phyloP scores from a whole-genome alignment of 1,140 invertebrate genomes.

The Drosophila obscura region DNA sequence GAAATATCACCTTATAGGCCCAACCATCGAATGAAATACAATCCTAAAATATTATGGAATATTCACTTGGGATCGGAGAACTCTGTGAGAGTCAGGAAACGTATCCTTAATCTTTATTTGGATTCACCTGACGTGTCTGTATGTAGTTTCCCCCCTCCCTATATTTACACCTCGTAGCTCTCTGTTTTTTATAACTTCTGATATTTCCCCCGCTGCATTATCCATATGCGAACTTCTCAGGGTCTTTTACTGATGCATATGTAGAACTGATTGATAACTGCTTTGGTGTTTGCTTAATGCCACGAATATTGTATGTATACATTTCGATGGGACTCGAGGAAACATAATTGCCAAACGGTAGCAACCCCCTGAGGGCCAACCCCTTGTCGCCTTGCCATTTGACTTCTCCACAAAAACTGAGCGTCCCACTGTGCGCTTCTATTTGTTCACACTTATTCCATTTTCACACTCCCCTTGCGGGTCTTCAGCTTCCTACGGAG shows the following conservation, averaged over 20 bases:
- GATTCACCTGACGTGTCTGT: no score
- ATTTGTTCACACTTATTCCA: constrained; percentile 81
- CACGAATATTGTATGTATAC: constrained; percentile 8
- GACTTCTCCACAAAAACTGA: constrained; percentile 58
- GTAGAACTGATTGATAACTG: constrained; percentile 44
- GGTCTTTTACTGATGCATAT: constrained; percentile 7
- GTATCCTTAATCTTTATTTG: no score
- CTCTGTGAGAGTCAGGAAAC: no score
- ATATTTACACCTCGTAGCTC: no score
- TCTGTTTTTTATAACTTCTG: no score
- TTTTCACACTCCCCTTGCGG: constrained; percentile 68
- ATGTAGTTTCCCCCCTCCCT: no score
- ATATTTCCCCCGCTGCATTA: no score
- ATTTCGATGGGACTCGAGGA: constrained; percentile 5
- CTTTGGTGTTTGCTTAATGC: constrained; percentile 27
- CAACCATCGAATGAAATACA: no score
- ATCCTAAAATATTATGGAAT: no score
- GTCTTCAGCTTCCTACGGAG: constrained; percentile 11
- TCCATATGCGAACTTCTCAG: not conserved
- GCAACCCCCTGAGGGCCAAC: constrained; percentile 6
- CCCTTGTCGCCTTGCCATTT: constrained; percentile 49
- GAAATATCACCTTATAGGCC: no score
- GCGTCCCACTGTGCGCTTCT: constrained; percentile 55
- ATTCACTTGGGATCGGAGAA: no score
- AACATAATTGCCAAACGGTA: constrained; percentile 40